Conservation (phyloP, 2,888 invertebrate genomes). For the Anorthoa munda region DNA sequence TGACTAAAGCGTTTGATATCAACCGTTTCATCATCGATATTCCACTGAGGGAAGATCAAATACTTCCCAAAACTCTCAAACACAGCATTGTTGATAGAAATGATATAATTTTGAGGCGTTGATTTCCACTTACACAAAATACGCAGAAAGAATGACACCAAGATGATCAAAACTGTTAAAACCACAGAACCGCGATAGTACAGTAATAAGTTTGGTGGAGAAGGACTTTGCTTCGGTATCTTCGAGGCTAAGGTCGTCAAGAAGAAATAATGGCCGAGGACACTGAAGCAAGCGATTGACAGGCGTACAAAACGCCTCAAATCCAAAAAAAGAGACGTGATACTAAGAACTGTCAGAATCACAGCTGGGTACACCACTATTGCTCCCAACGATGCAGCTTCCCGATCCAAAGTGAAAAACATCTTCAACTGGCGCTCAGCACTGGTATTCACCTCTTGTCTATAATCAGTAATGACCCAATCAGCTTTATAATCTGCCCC, state of each 20-base stretch:
- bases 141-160: slow-evolving; percentile 67
- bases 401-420: slow-evolving; percentile 73
- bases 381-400: slow-evolving; percentile 69
- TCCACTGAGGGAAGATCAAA: slow-evolving; percentile 70
- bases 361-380: slow-evolving; percentile 72
- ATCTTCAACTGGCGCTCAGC: slow-evolving; percentile 66
- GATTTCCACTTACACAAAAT: slow-evolving; percentile 58
- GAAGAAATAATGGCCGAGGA: slow-evolving; percentile 72
- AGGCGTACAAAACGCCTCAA: slow-evolving; percentile 66
- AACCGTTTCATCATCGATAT: slow-evolving; percentile 28
- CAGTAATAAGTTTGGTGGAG: slow-evolving; percentile 72
- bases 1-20: slow-evolving; percentile 42
- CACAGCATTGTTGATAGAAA: slow-evolving; percentile 64
- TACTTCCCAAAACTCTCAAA: slow-evolving; percentile 59
- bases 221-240: slow-evolving; percentile 68
- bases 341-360: slow-evolving; percentile 67
- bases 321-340: slow-evolving; percentile 70
- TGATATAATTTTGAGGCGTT: slow-evolving; percentile 63
- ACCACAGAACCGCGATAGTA: slow-evolving; percentile 73
- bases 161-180: slow-evolving; percentile 63
- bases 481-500: too few relatives aligned
- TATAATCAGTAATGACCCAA: slow-evolving; percentile 69
- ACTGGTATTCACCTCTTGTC: slow-evolving; percentile 54
- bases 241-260: slow-evolving; percentile 61
- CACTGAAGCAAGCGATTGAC: slow-evolving; percentile 68